Evolutionary conservation across 1,140 invertebrate species (phyloP).

Genomic region (Mamestra configurata): DNA sequence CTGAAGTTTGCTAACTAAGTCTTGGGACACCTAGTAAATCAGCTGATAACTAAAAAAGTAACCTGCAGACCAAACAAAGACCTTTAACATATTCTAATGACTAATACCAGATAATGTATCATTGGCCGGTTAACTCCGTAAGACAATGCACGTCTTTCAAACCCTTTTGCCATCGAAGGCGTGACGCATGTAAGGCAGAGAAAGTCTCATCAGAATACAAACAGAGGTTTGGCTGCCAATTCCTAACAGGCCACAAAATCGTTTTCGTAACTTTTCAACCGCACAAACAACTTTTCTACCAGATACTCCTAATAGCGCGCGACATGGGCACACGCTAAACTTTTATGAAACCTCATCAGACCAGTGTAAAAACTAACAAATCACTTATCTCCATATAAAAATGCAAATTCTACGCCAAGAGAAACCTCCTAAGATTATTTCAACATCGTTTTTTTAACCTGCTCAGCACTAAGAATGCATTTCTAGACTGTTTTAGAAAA

Average conservation of each 20-base stretch:
- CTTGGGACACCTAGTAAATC: too few species aligned
- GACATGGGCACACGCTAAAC: conserved; percentile 8
- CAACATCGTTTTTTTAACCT: conserved; percentile 56
- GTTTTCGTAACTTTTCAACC: conserved; percentile 21
- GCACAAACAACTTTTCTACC: conserved; percentile 21
- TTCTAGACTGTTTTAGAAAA: conserved; percentile 77
- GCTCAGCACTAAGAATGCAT: conserved; percentile 57
- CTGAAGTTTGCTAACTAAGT: too few species aligned
- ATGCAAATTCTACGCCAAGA: conserved; percentile 36
- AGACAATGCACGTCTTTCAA: conserved; percentile 4
- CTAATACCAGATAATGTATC: not conserved
- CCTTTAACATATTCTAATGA: not conserved
- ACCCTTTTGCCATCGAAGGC: not conserved
- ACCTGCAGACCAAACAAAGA: not conserved
- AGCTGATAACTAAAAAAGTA: not conserved
- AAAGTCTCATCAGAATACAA: conserved; percentile 16
- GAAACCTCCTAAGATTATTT: conserved; percentile 53
- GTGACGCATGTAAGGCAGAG: conserved; percentile 1
- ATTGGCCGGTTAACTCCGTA: not conserved
- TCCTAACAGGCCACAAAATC: conserved; percentile 1
- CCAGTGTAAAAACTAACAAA: conserved; percentile 44
- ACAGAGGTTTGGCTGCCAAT: conserved; percentile 2
- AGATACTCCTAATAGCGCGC: conserved; percentile 8
- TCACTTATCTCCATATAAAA: conserved; percentile 43
- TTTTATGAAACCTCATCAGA: conserved; percentile 44